Evolutionary conservation across 2,113 vertebrate species (phyloP).

Genomic region (Hiodon alosoides): DNA sequence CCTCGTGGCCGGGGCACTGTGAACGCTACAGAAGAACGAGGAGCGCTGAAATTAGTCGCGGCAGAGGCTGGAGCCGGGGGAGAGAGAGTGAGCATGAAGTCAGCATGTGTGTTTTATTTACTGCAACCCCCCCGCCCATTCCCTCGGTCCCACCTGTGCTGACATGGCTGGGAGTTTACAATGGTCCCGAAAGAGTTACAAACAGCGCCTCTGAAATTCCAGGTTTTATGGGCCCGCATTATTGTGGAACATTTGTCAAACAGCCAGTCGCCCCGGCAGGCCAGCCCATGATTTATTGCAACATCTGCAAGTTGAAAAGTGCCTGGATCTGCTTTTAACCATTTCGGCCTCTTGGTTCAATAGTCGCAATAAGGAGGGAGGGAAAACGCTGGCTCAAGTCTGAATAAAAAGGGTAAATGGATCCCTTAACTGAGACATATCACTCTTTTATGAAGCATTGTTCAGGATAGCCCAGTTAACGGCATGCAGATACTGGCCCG

Average conservation of each 20-base stretch:
- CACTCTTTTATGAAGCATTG: not conserved
- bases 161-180: slow-evolving; percentile 70
- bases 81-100: slow-evolving; percentile 19
- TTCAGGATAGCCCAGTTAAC: not conserved
- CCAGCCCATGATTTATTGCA: slow-evolving; percentile 69
- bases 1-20: slow-evolving; percentile 39
- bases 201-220: slow-evolving; percentile 72
- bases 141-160: slow-evolving; percentile 70
- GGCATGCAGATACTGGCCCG: not conserved
- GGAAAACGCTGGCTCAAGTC: not conserved
- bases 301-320: slow-evolving; percentile 65
- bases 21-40: slow-evolving; percentile 48
- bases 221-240: slow-evolving; percentile 57
- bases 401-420: not conserved
- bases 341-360: slow-evolving; percentile 32
- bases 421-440: not conserved
- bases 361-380: slow-evolving; percentile 40
- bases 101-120: slow-evolving; percentile 50
- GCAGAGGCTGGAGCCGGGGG: slow-evolving; percentile 35
- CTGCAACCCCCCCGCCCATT: slow-evolving; percentile 1
- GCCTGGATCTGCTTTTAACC: slow-evolving; percentile 51
- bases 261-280: slow-evolving; percentile 69
- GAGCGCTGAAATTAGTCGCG: slow-evolving; percentile 50
- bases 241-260: slow-evolving; percentile 73
- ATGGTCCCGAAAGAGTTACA: slow-evolving; percentile 67